A percentile compares a stretch with the other conserved stretches of the same genome.
Evolutionary conservation across 2,888 invertebrate species (phyloP).

Genomic region (Aricia artaxerxes): DNA sequence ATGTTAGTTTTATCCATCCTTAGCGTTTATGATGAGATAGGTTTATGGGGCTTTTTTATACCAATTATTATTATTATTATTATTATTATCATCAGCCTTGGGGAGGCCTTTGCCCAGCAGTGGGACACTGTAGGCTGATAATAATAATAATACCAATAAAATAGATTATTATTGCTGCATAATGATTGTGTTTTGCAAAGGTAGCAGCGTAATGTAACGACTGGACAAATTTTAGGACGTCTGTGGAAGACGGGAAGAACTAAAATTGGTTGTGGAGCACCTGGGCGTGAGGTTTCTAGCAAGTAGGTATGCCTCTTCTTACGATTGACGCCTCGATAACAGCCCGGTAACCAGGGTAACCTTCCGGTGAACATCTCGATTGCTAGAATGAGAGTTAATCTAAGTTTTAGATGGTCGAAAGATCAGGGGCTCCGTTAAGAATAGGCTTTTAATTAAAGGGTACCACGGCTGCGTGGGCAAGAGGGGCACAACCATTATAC

Average conservation of each 20-base stretch:
- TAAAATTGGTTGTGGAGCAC: not conserved
- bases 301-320: not conserved
- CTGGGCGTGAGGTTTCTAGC: not conserved
- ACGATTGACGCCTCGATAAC: constrained; percentile 11
- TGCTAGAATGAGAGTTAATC: constrained; percentile 13
- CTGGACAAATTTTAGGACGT: not conserved
- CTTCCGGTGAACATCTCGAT: constrained; percentile 2
- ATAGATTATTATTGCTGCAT: not conserved
- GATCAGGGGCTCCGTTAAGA: not conserved
- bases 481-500: not conserved
- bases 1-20: not conserved
- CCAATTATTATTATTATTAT: no score
- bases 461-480: constrained; percentile 1
- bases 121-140: no score
- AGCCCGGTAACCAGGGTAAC: constrained; percentile 26
- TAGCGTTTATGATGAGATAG: constrained; percentile 7
- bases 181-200: not conserved
- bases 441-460: not conserved
- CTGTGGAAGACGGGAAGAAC: not conserved
- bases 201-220: not conserved
- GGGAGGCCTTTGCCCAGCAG: no score
- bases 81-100: no score
- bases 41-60: not conserved
- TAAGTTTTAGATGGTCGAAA: not conserved
- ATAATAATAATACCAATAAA: no score